These are phyloP conservation scores for Dasypus novemcinctus DNA, from an alignment of 2,113 vertebrate species.

Conservation along the genomic window DNA sequence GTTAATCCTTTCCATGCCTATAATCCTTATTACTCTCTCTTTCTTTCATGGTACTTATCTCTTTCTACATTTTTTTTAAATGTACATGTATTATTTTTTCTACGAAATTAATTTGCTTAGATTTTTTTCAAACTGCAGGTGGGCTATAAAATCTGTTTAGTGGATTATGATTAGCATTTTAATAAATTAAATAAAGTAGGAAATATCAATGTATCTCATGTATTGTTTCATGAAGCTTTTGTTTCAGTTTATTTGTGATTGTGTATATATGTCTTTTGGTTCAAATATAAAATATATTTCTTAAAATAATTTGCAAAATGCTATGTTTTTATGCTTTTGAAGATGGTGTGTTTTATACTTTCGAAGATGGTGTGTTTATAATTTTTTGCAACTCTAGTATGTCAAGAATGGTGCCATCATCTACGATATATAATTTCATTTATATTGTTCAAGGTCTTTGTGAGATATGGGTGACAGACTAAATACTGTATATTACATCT, in stretches of 20 bases:
- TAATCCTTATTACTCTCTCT: background rate
- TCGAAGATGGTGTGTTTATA: background rate
- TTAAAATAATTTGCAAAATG: constrained; percentile 45
- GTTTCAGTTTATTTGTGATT: background rate
- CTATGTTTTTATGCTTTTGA: background rate
- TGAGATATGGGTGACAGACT: constrained; percentile 2
- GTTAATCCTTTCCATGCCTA: background rate
- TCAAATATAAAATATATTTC: background rate
- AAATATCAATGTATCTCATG: background rate
- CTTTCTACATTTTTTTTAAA: constrained; percentile 11
- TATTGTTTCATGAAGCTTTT: constrained; percentile 33
- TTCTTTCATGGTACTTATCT: background rate
- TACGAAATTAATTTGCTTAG: background rate
- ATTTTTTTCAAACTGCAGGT: background rate
- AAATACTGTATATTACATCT: constrained; percentile 44
- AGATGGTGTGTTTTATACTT: background rate
- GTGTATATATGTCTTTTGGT: background rate
- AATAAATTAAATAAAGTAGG: constrained; percentile 8
- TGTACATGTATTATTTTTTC: background rate
- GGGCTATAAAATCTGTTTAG: background rate
- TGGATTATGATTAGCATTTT: constrained; percentile 21
- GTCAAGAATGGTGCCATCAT: constrained; percentile 8
- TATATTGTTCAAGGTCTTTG: constrained; percentile 20
- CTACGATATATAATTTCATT: background rate
- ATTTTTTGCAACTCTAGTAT: background rate